Evolutionary conservation across 2,888 invertebrate genomes (phyloP).

Genomic region (Bursaphelenchus okinawaensis): DNA sequence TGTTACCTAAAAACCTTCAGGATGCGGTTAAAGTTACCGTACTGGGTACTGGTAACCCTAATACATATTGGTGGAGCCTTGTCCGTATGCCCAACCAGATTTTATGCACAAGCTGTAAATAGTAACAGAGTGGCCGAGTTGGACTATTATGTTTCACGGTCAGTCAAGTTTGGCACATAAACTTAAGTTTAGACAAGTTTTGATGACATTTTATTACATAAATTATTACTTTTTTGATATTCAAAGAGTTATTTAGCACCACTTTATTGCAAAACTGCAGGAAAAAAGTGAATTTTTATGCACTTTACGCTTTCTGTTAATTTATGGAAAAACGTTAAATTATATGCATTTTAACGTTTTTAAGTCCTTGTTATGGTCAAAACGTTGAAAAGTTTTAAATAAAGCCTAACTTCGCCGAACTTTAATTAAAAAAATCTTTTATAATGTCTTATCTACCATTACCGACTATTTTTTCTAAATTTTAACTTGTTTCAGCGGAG

Average conservation of each 20-base stretch:
- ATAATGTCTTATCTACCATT: no score
- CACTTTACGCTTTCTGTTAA: no score
- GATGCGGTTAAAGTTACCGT: background rate
- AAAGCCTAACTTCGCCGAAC: background rate
- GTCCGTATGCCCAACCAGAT: slow-evolving; percentile 35
- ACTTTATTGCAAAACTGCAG: no score
- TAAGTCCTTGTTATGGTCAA: no score
- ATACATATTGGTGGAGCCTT: background rate
- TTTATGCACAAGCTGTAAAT: slow-evolving; percentile 43
- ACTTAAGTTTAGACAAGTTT: no score
- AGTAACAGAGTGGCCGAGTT: slow-evolving; percentile 35
- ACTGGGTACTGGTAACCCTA: background rate
- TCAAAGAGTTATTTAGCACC: no score
- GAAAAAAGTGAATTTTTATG: no score
- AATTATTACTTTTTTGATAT: no score
- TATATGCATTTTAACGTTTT: no score
- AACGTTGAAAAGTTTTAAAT: background rate
- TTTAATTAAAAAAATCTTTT: background rate
- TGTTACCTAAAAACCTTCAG: background rate
- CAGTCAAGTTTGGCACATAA: no score
- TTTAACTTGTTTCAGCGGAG: slow-evolving; percentile 32
- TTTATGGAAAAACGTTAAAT: no score
- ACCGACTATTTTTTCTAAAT: background rate
- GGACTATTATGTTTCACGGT: slow-evolving; percentile 50
- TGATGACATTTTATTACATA: no score